Conservation (phyloP, 2,888 invertebrate species). For the Pristionchus mayeri region DNA sequence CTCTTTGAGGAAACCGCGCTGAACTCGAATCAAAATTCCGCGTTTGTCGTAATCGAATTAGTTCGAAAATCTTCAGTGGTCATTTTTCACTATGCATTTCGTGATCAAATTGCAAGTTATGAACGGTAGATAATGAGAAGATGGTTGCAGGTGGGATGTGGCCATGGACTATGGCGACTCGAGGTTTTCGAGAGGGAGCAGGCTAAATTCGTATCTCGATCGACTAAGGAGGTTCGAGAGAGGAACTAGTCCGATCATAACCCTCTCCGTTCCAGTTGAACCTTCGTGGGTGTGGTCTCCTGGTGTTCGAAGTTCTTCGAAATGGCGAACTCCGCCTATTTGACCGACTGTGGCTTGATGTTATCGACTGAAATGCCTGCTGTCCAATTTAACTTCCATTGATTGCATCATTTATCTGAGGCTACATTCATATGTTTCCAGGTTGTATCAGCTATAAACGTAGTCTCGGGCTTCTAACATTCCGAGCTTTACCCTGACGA, state of each 20-base stretch:
- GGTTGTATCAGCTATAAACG: neutral
- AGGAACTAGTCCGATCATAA: neutral
- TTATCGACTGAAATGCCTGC: constrained; percentile 24
- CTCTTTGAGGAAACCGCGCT: too few relatives aligned
- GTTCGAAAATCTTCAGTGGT: neutral
- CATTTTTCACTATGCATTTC: too few relatives aligned
- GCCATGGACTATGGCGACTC: constrained; percentile 44
- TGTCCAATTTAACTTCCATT: too few relatives aligned
- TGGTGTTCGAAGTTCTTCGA: neutral
- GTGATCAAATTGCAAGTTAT: neutral
- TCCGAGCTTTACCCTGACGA: neutral
- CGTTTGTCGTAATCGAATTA: too few relatives aligned
- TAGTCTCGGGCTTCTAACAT: neutral
- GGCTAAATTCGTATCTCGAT: neutral
- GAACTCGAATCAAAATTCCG: neutral
- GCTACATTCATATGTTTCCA: too few relatives aligned
- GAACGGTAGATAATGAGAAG: neutral
- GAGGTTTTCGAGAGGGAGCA: constrained; percentile 45
- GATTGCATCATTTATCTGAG: too few relatives aligned
- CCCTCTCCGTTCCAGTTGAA: neutral
- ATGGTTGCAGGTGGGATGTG: constrained; percentile 34
- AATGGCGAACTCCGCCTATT: neutral
- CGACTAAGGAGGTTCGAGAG: constrained; percentile 14
- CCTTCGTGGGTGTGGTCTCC: constrained; percentile 44
- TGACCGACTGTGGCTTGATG: constrained; percentile 39